Conservation (phyloP, 2,797 vertebrate genomes). For the Thamnophis elegans region DNA sequence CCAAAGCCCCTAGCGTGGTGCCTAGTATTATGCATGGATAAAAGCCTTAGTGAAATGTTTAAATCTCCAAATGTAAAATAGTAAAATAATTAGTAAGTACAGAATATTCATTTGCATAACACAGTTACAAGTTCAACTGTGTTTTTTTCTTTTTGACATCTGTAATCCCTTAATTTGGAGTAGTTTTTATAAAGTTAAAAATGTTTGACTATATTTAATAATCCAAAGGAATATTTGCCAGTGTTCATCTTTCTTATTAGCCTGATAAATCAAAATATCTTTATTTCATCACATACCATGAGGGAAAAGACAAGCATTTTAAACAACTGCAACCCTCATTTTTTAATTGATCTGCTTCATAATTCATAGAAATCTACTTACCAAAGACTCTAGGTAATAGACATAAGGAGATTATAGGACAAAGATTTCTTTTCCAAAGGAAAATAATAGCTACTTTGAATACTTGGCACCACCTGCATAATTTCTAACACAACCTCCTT, state of each 20-base stretch:
- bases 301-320: background rate
- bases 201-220: background rate
- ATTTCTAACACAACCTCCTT: background rate
- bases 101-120: background rate
- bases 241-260: background rate
- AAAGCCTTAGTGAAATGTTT: background rate
- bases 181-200: background rate
- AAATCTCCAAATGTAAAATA: background rate
- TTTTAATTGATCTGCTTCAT: background rate
- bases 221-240: background rate
- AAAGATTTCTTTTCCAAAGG: background rate
- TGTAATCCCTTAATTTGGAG: background rate
- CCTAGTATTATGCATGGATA: background rate
- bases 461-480: background rate
- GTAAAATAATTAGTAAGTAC: background rate
- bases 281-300: background rate
- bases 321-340: background rate
- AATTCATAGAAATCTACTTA: background rate
- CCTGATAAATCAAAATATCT: background rate
- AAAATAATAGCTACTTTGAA: background rate
- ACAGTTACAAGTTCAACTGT: background rate
- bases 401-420: background rate
- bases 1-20: background rate
- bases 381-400: background rate
- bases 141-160: background rate